phyloP scores from a whole-genome alignment of 2,797 vertebrate species.

The Smutsia gigantea region DNA sequence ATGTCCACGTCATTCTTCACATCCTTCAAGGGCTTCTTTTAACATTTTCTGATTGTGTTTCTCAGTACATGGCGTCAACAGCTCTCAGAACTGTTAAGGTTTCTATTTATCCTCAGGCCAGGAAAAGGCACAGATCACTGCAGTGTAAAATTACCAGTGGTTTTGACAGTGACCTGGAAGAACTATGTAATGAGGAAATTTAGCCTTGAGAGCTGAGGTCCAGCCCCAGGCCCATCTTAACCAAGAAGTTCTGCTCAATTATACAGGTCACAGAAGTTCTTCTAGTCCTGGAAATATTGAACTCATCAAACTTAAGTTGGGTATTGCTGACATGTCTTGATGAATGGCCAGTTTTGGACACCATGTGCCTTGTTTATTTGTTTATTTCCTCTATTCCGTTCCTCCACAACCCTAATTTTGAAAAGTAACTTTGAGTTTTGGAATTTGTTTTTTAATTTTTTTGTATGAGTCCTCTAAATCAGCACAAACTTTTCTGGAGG shows the following conservation, averaged over 20 bases:
- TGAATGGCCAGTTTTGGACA: conserved; percentile 58
- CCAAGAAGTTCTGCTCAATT: conserved; percentile 76
- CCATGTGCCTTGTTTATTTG: conserved; percentile 40
- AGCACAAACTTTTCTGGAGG: conserved; percentile 8
- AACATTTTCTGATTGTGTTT: conserved; percentile 72
- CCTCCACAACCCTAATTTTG: conserved; percentile 30
- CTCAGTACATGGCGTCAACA: conserved; percentile 67
- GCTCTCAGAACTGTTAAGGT: conserved; percentile 78
- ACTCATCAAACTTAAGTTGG: conserved; percentile 74
- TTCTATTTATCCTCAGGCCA: conserved; percentile 77
- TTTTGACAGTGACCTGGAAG: conserved; percentile 77
- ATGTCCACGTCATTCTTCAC: conserved; percentile 63
- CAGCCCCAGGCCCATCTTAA: conserved; percentile 77
- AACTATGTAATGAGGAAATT: conserved; percentile 77
- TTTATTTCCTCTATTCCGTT: conserved; percentile 32
- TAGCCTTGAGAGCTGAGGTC: conserved; percentile 69
- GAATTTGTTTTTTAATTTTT: conserved; percentile 56
- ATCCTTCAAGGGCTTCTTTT: conserved; percentile 67
- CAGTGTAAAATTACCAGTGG: conserved; percentile 71
- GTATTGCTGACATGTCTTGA: conserved; percentile 58
- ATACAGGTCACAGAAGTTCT: conserved; percentile 77
- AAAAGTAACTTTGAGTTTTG: conserved; percentile 48
- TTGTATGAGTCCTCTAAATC: conserved; percentile 2
- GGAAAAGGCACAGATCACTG: conserved; percentile 74
- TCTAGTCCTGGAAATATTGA: conserved; percentile 69